Percentiles rank a stretch among this genome's conserved stretches.
These are phyloP conservation scores for Silurus glanis DNA, from an alignment of 2,113 vertebrate genomes.

Conservation along the genomic window DNA sequence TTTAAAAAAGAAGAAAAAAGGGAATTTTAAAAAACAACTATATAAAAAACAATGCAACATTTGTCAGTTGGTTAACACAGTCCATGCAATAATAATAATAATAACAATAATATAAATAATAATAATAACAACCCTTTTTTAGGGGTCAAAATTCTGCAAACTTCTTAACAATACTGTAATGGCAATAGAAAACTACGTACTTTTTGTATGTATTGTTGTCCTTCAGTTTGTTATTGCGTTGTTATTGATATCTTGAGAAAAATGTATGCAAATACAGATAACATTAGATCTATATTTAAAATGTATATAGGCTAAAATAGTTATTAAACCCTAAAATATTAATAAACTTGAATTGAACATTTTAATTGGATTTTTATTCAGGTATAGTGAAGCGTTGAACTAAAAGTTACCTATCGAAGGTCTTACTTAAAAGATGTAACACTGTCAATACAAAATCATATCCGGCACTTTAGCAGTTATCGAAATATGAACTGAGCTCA, in stretches of 20 bases:
- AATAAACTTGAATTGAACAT: not conserved
- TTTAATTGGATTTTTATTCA: not conserved
- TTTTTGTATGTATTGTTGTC: not conserved
- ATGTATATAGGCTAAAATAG: not conserved
- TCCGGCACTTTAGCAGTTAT: not conserved
- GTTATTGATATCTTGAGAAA: not conserved
- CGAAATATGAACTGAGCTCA: not conserved
- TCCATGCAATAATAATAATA: too few relatives aligned
- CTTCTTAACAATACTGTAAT: not conserved
- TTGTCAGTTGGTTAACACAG: too few relatives aligned
- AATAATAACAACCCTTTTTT: not conserved
- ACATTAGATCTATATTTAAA: not conserved
- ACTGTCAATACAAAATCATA: too few relatives aligned
- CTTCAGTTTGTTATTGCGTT: not conserved
- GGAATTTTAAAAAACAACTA: too few relatives aligned
- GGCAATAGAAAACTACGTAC: not conserved
- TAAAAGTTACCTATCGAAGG: not conserved
- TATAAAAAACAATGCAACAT: too few relatives aligned
- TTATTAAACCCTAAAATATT: not conserved
- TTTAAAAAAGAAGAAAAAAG: too few relatives aligned
- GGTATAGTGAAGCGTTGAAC: not conserved
- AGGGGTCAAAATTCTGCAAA: not conserved
- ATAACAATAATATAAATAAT: too few relatives aligned
- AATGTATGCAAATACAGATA: not conserved
- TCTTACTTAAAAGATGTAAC: not conserved